Evolutionary conservation across 2,797 vertebrate species (phyloP).

Genomic region (Xiphorhynchus erythropygius): DNA sequence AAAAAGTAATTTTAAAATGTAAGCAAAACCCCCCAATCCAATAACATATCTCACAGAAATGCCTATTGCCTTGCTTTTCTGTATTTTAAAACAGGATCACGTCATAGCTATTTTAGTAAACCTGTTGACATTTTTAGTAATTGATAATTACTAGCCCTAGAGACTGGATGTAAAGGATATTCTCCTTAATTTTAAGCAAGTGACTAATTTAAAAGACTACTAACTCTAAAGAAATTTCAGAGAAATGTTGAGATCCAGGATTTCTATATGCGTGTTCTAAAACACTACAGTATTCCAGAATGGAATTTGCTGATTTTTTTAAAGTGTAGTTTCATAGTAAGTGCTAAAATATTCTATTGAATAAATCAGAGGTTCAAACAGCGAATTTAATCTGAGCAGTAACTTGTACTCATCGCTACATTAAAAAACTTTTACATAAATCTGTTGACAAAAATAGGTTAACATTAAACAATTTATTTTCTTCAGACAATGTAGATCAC

Average conservation of each 20-base stretch:
- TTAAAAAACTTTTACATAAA: neutral
- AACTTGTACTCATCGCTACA: neutral
- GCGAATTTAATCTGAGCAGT: neutral
- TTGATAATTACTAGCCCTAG: neutral
- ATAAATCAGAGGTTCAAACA: neutral
- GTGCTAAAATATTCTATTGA: neutral
- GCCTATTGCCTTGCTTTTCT: neutral
- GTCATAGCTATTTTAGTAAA: neutral
- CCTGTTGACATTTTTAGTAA: neutral
- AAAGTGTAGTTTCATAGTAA: neutral
- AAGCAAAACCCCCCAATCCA: neutral
- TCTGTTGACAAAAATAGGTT: neutral
- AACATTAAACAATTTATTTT: neutral
- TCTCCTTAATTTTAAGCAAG: neutral
- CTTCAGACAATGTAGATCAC: neutral
- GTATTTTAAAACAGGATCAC: neutral
- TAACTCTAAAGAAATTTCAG: neutral
- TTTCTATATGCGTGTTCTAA: neutral
- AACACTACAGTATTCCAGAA: neutral
- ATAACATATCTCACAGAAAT: neutral
- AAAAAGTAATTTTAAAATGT: neutral
- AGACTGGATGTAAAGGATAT: neutral
- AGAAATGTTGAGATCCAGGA: neutral
- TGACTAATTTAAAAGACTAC: neutral
- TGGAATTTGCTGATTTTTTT: neutral